A percentile compares a stretch with the other conserved stretches of the same genome.
Conservation (phyloP, 2,113 vertebrate species). For the Emydura subglobosa region DNA sequence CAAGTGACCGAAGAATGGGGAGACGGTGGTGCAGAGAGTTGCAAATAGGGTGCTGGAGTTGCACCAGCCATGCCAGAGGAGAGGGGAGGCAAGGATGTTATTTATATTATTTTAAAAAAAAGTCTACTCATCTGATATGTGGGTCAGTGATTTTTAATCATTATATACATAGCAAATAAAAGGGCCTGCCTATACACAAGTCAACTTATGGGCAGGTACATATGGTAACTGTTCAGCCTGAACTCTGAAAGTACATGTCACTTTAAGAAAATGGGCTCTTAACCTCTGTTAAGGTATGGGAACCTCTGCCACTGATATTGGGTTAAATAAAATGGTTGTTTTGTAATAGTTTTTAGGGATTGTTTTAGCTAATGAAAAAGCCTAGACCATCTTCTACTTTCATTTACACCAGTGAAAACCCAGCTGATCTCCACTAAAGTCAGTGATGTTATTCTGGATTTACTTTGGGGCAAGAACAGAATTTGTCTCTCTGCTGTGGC, state of each 20-base stretch:
- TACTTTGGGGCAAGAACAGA: background rate
- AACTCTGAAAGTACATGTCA: background rate
- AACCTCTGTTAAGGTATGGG: too few relatives aligned
- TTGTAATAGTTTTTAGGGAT: background rate
- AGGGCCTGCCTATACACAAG: background rate
- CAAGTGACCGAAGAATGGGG: slow-evolving; percentile 21
- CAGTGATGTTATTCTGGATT: background rate
- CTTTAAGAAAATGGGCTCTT: background rate
- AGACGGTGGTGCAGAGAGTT: background rate
- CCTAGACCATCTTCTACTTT: background rate
- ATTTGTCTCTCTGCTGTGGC: background rate
- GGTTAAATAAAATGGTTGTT: background rate
- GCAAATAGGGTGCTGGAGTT: background rate
- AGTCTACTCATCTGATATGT: background rate
- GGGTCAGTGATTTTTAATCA: background rate
- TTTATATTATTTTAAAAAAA: too few relatives aligned
- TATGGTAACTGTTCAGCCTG: background rate
- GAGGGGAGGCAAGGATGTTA: background rate
- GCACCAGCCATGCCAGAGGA: background rate
- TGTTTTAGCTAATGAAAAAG: background rate
- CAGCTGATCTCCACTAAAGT: background rate
- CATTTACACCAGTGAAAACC: background rate
- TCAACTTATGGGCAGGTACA: background rate
- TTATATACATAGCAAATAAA: background rate
- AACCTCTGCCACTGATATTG: background rate